Evolutionary conservation across 2,888 invertebrate genomes (phyloP).

Genomic region (Lomographa bimaculata): DNA sequence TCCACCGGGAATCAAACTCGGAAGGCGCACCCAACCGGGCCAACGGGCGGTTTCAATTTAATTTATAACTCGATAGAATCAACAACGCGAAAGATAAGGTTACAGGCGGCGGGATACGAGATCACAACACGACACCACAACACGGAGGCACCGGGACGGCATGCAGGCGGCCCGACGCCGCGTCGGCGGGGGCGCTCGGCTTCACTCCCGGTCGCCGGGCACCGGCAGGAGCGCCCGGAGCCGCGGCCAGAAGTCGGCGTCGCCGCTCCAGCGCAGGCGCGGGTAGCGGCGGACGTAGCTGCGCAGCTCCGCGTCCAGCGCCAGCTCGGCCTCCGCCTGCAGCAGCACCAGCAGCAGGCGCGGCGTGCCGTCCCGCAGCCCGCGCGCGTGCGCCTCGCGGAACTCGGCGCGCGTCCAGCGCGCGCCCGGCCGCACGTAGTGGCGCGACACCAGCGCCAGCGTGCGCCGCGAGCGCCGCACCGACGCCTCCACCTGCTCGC

Average conservation of each 20-base stretch:
- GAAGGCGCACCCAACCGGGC: too few species aligned
- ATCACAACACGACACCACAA: too few species aligned
- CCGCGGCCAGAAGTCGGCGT: conserved; percentile 92
- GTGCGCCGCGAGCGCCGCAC: conserved; percentile 86
- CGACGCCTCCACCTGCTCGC: conserved; percentile 88
- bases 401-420: conserved; percentile 87
- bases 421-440: conserved; percentile 56
- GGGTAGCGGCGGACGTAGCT: conserved; percentile 89
- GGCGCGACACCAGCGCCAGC: conserved; percentile 46
- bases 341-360: conserved; percentile 90
- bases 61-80: too few species aligned
- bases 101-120: too few species aligned
- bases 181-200: too few species aligned
- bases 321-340: conserved; percentile 65
- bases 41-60: too few species aligned
- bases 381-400: conserved; percentile 80
- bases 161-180: too few species aligned
- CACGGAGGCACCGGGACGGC: too few species aligned
- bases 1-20: too few species aligned
- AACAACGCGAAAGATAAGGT: too few species aligned
- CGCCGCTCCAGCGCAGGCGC: conserved; percentile 92
- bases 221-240: conserved; percentile 85
- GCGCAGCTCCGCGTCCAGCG: conserved; percentile 85
- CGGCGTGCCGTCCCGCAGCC: conserved; percentile 78
- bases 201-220: too few species aligned